Evolutionary conservation across 2,888 invertebrate genomes (phyloP).

Genomic region (Euphydryas editha): DNA sequence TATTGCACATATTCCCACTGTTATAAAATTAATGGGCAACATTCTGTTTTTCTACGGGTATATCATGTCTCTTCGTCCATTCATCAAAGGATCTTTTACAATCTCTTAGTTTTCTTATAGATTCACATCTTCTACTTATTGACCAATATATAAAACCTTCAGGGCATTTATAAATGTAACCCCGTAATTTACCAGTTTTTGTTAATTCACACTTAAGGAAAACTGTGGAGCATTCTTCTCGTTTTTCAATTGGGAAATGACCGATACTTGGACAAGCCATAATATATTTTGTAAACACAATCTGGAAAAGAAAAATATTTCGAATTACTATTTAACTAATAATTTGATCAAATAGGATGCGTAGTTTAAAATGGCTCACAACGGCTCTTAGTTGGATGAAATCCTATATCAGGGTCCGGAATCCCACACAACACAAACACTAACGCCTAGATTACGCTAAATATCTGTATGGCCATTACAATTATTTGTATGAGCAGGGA

Average conservation of each 20-base stretch:
- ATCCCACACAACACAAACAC: too few relatives aligned
- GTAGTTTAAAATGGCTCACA: too few relatives aligned
- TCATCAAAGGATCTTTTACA: slow-evolving; percentile 78
- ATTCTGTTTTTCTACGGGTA: slow-evolving; percentile 82
- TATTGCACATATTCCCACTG: slow-evolving; percentile 11
- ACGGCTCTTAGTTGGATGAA: too few relatives aligned
- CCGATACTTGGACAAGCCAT: slow-evolving; percentile 87
- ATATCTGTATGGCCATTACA: too few relatives aligned
- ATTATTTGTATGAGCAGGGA: too few relatives aligned
- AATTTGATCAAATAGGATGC: background rate
- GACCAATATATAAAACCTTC: slow-evolving; percentile 90
- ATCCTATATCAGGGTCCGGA: too few relatives aligned
- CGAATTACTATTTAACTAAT: background rate
- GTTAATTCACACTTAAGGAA: slow-evolving; percentile 88
- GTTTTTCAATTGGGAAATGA: slow-evolving; percentile 86
- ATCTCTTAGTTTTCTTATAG: slow-evolving; percentile 82
- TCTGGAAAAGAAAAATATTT: slow-evolving; percentile 75
- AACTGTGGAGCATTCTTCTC: slow-evolving; percentile 86
- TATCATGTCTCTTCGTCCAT: slow-evolving; percentile 80
- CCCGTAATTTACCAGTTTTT: slow-evolving; percentile 82
- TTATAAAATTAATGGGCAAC: slow-evolving; percentile 61
- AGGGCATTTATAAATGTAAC: slow-evolving; percentile 90
- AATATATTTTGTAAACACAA: slow-evolving; percentile 81
- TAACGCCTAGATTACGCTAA: too few relatives aligned
- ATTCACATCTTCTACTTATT: slow-evolving; percentile 90